phyloP scores from a whole-genome alignment of 2,888 invertebrate species.

The Sinhomidia bicolor region DNA sequence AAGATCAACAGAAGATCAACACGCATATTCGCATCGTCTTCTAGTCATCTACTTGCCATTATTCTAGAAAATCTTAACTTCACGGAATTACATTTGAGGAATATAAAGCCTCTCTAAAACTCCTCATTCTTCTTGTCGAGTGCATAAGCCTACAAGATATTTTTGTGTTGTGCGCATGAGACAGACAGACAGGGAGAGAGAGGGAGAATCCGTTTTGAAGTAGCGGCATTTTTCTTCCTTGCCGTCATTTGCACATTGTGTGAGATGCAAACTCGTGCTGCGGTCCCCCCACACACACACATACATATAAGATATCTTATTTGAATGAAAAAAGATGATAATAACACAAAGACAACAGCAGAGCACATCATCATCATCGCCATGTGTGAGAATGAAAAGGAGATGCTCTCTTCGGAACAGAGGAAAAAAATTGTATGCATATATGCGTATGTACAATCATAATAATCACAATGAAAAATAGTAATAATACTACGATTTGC shows the following conservation, averaged over 20 bases:
- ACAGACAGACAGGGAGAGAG: too few relatives aligned
- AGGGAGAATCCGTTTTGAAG: slow-evolving; percentile 66
- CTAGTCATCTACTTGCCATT: neutral
- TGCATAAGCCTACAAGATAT: slow-evolving; percentile 7
- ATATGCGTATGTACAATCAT: slow-evolving; percentile 11
- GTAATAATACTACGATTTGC: slow-evolving; percentile 34
- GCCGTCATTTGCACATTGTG: slow-evolving; percentile 39
- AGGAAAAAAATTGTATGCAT: slow-evolving; percentile 25
- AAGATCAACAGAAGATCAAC: slow-evolving; percentile 55
- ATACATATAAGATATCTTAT: slow-evolving; percentile 23
- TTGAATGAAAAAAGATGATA: slow-evolving; percentile 54
- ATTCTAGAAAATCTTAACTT: slow-evolving; percentile 44
- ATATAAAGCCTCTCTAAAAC: slow-evolving; percentile 28
- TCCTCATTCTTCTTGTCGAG: slow-evolving; percentile 17
- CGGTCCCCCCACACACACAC: slow-evolving; percentile 55
- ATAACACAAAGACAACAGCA: too few relatives aligned
- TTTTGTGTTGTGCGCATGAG: neutral
- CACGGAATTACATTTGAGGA: slow-evolving; percentile 55
- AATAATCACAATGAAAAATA: slow-evolving; percentile 29
- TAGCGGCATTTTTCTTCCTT: slow-evolving; percentile 64
- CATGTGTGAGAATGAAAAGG: neutral
- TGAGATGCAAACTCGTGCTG: slow-evolving; percentile 65
- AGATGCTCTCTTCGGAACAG: slow-evolving; percentile 17
- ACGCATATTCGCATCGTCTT: neutral
- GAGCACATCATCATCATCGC: neutral